Base-by-base conservation (phyloP, 2,797 vertebrate genomes). In the Eleutherodactylus coqui region DNA sequence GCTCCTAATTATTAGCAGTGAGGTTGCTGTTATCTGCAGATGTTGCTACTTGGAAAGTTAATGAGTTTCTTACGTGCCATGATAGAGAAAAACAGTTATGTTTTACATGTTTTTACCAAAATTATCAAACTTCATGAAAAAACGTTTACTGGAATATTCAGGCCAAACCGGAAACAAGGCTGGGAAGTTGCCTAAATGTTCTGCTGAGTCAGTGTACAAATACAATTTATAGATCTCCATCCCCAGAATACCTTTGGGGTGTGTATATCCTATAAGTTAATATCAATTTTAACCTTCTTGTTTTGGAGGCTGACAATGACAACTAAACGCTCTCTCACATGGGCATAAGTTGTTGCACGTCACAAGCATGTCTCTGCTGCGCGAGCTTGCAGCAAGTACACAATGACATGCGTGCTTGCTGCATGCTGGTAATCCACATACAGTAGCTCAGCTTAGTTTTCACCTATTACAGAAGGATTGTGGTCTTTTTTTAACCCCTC, bases 1-100 rank as follows among this genome's bases (percentile, higher is more conserved):
- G 69, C 69, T 73, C 69, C 69, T 73, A 73, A 73, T 73, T 73
- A 73, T 73, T 73, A 73, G 69, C 69, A 41, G 69, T 45, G 41
- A 73, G 69, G 69, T 73, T 73, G 69, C 69, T 45, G 69, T 73
- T 73, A 73, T 73, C 69, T 73, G 69, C 69, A 73, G 69, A 73
- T 73, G 69, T 73, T 73, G 69, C 69, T 73, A 16, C 41, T 45
- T 45, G 69, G 5, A 27, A 73, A 43, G 27, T 73, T 73, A 73
- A 73, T 43, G 69, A 73, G 69, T 73, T 73, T 73, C 38, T 73
- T 73, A 73, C 24, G 69, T 73, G 69, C 69, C 69, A 41, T 45
- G 24, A 45, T 45, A n/a, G 69, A 45, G 69, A 73, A 45, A 45
- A 41, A 45, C 69, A 6, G 38, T 43, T n/a, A 16, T 73, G 67